phyloP scores from a whole-genome alignment of 1,140 invertebrate genomes.

The Caenorhabditis latens region DNA sequence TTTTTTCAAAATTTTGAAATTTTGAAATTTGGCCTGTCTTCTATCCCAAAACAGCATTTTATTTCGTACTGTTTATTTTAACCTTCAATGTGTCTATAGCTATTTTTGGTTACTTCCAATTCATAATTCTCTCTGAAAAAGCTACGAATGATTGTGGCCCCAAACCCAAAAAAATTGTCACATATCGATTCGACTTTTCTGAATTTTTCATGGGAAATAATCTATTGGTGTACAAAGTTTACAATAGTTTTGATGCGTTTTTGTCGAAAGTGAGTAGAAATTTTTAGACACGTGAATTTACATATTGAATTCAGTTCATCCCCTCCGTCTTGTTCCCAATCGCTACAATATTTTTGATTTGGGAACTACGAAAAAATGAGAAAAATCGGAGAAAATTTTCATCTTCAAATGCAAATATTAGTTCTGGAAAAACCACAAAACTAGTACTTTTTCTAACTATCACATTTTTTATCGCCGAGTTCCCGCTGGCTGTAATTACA shows the following conservation, averaged over 20 bases:
- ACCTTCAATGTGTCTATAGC: background rate
- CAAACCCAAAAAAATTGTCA: background rate
- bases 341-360: background rate
- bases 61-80: background rate
- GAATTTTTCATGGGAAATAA: background rate
- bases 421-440: conserved; percentile 1
- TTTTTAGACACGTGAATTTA: background rate
- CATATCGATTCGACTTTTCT: background rate
- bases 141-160: background rate
- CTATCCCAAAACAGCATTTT: background rate
- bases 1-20: no score
- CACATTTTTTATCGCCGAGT: conserved; percentile 32
- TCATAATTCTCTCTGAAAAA: background rate
- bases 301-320: background rate
- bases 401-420: background rate
- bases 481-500: background rate
- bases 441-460: conserved; percentile 5
- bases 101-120: background rate
- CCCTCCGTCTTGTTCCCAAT: conserved; percentile 11
- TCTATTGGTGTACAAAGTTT: background rate
- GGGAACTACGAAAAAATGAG: background rate
- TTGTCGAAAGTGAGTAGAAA: background rate
- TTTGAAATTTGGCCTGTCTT: no score
- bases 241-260: background rate
- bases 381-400: background rate